Evolutionary conservation across 2,888 invertebrate species (phyloP), one percentile per base, ranked within the genome.

Genomic region (Drosophila acutilabella): DNA sequence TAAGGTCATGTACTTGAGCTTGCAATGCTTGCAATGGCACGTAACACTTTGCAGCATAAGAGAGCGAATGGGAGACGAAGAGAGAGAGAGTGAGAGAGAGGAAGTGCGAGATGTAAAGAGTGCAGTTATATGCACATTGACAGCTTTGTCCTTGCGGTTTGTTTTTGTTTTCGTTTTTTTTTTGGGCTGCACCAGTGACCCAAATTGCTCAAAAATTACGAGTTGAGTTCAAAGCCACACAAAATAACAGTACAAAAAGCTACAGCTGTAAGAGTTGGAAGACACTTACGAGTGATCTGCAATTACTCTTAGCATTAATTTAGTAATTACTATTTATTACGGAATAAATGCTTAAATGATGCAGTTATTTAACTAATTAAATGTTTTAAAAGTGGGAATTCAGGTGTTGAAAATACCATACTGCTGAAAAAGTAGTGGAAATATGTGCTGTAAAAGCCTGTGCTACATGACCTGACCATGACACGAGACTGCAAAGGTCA

Each of bases 1-100:
- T 86, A 88, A 84, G 84, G 84, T 84, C 87, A 76, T 87, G 87
- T 88, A 88, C 84, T 88, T 84, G 84, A 87, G 89, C 89, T 86
- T 86, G 81, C 78, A 73, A 71, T 54, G 71, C 66, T 74, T 78
- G 78, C 74, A 80, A 67, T 71, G 72, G 56, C 78, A 80, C 86
- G 88, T 82, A 77, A 64, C 64, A 18, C 58, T 61, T 67, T 73
- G 71, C 73, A 50, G 60, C 60, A 52, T 52, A 42, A 5, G 18
- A 36, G 36, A 11, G n/a, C 30, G 45, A 13, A 44, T 18, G 38
- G 38, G 40, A 7, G 40, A 26, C 45, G 36, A 20, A 50, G 16
- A 48, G 52, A 40, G 52, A 36, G 23, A 33, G 16, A 51, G 52
- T 33, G 48, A 36, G 23, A 33, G 44, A 48, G 52, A 7, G 30